Evolutionary conservation across 2,888 invertebrate genomes (phyloP), one percentile per base, ranked within the genome.

Genomic region (Xestobium rufovillosum): DNA sequence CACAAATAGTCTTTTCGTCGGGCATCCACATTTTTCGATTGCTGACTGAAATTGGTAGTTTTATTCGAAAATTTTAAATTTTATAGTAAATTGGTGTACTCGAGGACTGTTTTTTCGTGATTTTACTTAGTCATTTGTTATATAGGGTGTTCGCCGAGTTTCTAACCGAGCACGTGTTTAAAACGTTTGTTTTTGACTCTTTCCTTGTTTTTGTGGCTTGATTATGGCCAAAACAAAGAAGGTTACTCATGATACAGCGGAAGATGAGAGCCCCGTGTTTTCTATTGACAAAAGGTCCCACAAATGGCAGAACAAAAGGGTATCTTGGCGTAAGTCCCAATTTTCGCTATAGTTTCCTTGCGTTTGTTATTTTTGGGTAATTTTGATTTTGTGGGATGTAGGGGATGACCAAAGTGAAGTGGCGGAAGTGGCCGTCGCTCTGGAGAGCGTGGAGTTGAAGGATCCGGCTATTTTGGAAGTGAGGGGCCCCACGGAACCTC

Each of bases 381-480:
- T 11, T 29, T 36, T 19, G 33, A 8, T 19, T 19, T 19, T n/a
- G 6, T 36, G 10, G 34, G 38, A 53, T 55, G 4, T 48, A 72
- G 72, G 67, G 53, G 71, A 72, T 56, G 71, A 71, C 54, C 69
- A 70, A 46, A 63, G 69, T 45, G 67, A 67, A 52, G 60, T 69
- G 46, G 63, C 64, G 25, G 67, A 66, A 38, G 63, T 63, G 52
- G 58, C 66, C 49, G 65, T 65, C 40, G 61, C 44, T n/a, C 28
- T 34, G 10, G 39, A 34, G 6, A 16, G 31, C 9, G 44, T 53
- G 14, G 62, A 62, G 42, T 53, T 57, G 36, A 48, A 50, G 12
- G 74, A 75, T 60, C 72, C 75, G 30, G 75, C 76, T n/a, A 76
- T 75, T 53, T 61, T 76, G 52, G 71, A 70, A 37, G 61, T 73